Evolutionary conservation across 2,797 vertebrate genomes (phyloP).

Genomic region (Xenopus petersii): DNA sequence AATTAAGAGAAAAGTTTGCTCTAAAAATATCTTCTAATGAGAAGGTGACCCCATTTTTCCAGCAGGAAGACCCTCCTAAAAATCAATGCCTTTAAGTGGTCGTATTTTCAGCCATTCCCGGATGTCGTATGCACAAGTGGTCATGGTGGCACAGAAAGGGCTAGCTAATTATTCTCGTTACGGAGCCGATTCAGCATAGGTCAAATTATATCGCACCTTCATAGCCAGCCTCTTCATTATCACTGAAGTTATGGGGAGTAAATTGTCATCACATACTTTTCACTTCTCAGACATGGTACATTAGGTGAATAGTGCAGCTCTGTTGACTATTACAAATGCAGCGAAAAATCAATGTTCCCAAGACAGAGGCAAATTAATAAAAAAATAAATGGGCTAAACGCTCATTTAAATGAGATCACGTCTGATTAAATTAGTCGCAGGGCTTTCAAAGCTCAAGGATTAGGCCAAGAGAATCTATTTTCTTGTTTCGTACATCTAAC

Average conservation of each 20-base stretch:
- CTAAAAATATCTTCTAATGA: too few species aligned
- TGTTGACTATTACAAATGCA: conserved; percentile 12
- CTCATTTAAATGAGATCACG: conserved; percentile 8
- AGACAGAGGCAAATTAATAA: conserved; percentile 15
- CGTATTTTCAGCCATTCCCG: too few species aligned
- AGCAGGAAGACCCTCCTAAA: too few species aligned
- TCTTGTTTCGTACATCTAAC: too few species aligned
- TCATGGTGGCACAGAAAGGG: neutral
- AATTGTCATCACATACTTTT: neutral
- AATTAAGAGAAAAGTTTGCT: too few species aligned
- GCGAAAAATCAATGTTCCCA: conserved; percentile 22
- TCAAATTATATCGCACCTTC: neutral
- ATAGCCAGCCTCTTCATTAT: neutral
- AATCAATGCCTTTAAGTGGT: too few species aligned
- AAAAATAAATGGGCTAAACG: conserved; percentile 1
- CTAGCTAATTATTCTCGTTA: neutral
- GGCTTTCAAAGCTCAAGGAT: too few species aligned
- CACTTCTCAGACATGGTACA: neutral
- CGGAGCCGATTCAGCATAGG: neutral
- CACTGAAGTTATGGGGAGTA: neutral
- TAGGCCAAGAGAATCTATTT: too few species aligned
- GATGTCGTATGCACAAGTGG: neutral
- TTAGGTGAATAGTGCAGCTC: conserved; percentile 18
- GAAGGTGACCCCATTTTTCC: too few species aligned
- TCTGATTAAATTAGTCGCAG: conserved; percentile 1